Base-by-base conservation (phyloP, 2,888 invertebrate species). In the Masnerella sp. region DNA sequence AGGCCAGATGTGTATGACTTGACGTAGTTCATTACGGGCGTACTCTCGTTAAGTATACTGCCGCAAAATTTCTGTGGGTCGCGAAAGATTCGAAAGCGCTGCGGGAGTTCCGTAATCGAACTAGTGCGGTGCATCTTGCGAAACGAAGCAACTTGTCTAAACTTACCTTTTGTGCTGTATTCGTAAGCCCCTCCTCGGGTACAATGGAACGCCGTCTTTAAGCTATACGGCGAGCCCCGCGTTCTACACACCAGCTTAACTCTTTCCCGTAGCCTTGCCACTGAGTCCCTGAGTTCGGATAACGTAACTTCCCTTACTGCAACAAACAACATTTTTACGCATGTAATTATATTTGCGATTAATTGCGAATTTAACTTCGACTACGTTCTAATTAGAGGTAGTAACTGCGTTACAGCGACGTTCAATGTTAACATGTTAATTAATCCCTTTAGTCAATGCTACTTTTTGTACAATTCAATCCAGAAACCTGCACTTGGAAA, bases 241-340 rank as follows among this genome's bases (percentile, higher is more conserved):
- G 87, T 87, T 78, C 87, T 82, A 84, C 87, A 87, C 80, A 87
- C 87, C 77, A 87, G 85, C 81, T 86, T 87, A 78, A 87, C 87
- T 80, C 84, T 85, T 76, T 87, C 87, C 75, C 84, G 84, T 83
- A 85, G 84, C 83, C 86, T 85, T 81, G 85, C 87, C 79, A 85
- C 85, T 78, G 87, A 86, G 85, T 87, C 87, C 81, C 85, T 86
- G 82, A 87, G 85, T 80, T 87, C 87, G 78, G 87, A 86, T 83
- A 87, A 84, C 81, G 85, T 85, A 78, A 87, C 86, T 83, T 85
- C 86, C 78, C 85, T 78, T 79, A 87, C 87, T 87, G 87, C 20
- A 81, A 82, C 73, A 67, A 68, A 71, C 22, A 36, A 47, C 11
- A 22, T 28, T 43, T 62, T 45, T 25, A 36, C 47, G 42, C 36